A percentile compares a stretch with the other conserved stretches of the same genome.
Evolutionary conservation across 2,797 vertebrate genomes (phyloP).

Genomic region (Mus caroli): DNA sequence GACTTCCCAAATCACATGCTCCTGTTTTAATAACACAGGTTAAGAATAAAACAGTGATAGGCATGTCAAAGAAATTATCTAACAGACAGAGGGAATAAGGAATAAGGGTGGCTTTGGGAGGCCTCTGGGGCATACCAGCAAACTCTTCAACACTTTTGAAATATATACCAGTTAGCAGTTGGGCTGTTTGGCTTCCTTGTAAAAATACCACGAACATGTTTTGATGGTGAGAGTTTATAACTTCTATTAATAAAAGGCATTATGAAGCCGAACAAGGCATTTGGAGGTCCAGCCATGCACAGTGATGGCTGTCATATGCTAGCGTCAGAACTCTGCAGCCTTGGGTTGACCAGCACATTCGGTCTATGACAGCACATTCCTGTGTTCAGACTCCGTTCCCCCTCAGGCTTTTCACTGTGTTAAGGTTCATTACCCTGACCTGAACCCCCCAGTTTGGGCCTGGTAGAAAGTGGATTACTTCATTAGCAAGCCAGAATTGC

Average conservation of each 20-base stretch:
- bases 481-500: constrained; percentile 82
- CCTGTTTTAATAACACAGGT: constrained; percentile 34
- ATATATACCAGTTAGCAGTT: constrained; percentile 15
- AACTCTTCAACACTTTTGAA: constrained; percentile 56
- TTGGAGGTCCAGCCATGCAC: background rate
- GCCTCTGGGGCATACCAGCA: background rate
- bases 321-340: constrained; percentile 40
- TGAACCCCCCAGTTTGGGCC: constrained; percentile 78
- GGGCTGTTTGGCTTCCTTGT: constrained; percentile 17
- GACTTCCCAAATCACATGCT: background rate
- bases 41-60: constrained; percentile 39
- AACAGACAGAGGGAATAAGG: background rate
- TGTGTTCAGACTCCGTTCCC: constrained; percentile 59
- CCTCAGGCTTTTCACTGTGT: constrained; percentile 73
- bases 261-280: constrained; percentile 9
- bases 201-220: constrained; percentile 38
- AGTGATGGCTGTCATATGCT: constrained; percentile 25
- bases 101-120: background rate
- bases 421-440: constrained; percentile 69
- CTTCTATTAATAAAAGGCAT: constrained; percentile 38
- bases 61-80: constrained; percentile 23
- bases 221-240: constrained; percentile 47
- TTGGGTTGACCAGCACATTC: constrained; percentile 47
- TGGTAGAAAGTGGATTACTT: constrained; percentile 82
- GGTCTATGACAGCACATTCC: constrained; percentile 67